Conservation (phyloP, 2,113 vertebrate genomes). For the Pycnonotus jocosus region DNA sequence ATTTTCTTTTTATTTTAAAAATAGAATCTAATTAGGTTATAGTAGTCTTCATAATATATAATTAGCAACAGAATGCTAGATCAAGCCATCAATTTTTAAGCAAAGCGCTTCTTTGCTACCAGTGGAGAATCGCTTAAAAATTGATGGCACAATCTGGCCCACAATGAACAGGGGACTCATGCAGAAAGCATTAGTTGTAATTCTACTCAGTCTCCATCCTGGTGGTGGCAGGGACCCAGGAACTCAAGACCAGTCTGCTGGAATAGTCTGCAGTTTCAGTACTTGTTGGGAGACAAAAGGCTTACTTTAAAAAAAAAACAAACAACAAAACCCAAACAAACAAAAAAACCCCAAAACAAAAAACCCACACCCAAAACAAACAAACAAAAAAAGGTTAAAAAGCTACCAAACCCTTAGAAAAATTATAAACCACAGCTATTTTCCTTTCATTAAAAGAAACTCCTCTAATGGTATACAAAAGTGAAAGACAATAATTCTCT, state of each 20-base stretch:
- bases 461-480: background rate
- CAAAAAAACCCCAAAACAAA: background rate
- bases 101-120: background rate
- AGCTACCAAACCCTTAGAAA: background rate
- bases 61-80: slow-evolving; percentile 14
- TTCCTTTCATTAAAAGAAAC: background rate
- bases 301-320: background rate
- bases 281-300: background rate
- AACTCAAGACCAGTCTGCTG: background rate
- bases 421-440: background rate
- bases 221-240: background rate
- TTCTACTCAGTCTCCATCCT: background rate
- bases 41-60: background rate
- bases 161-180: background rate
- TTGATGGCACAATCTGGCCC: slow-evolving; percentile 41
- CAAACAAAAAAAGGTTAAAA: background rate
- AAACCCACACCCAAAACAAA: background rate
- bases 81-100: slow-evolving; percentile 48
- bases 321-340: too few species aligned
- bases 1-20: background rate
- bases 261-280: background rate
- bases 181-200: background rate
- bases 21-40: background rate
- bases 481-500: background rate
- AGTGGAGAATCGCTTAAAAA: slow-evolving; percentile 42